phyloP scores from a whole-genome alignment of 2,797 vertebrate species.

The Pangasius larnaudii region DNA sequence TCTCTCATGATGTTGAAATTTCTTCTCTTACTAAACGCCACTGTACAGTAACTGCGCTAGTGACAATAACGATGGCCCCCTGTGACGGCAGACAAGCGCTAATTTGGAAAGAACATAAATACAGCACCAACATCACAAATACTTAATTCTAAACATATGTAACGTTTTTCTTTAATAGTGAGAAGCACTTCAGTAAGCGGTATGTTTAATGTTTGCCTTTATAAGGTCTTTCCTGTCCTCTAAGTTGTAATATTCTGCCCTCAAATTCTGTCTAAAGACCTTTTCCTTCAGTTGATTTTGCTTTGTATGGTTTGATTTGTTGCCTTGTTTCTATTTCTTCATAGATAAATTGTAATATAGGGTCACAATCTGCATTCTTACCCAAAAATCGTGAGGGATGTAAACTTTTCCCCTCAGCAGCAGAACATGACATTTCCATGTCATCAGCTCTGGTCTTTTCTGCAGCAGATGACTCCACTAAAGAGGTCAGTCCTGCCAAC shows the following conservation, averaged over 20 bases:
- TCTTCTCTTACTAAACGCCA: background rate
- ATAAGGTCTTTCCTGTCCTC: too few species aligned
- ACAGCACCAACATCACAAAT: background rate
- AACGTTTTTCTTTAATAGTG: background rate
- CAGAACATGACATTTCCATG: background rate
- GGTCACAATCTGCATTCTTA: background rate
- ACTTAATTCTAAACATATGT: background rate
- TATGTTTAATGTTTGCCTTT: too few species aligned
- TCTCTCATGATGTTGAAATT: background rate
- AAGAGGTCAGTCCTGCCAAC: background rate
- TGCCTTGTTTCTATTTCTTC: background rate
- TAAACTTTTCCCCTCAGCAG: background rate
- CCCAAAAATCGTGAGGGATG: background rate
- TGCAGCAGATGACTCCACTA: background rate
- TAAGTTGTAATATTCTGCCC: too few species aligned
- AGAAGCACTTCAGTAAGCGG: background rate
- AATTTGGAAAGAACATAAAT: background rate
- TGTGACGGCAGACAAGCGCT: background rate
- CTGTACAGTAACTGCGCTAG: background rate
- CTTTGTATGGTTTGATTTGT: background rate
- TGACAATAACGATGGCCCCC: background rate
- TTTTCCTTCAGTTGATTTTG: background rate
- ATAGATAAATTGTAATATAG: background rate
- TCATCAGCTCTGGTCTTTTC: constrained; percentile 3
- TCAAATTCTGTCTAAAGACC: too few species aligned